A percentile compares a stretch with the other conserved stretches of the same genome.
Evolutionary conservation across 2,888 invertebrate genomes (phyloP).

Genomic region (Hemistola chrysoprasaria): DNA sequence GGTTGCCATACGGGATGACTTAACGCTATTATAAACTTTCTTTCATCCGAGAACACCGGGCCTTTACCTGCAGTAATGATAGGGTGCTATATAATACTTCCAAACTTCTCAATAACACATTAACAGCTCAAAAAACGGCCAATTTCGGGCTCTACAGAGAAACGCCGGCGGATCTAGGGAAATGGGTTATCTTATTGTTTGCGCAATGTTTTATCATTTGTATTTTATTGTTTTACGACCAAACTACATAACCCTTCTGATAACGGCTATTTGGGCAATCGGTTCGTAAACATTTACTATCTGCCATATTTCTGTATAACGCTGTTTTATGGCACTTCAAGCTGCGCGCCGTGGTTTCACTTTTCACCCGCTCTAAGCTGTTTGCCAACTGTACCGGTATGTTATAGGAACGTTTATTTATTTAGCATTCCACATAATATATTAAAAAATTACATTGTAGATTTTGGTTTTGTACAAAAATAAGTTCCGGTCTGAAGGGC

Average conservation of each 20-base stretch:
- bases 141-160: slow-evolving; percentile 46
- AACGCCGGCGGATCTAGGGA: slow-evolving; percentile 44
- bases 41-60: slow-evolving; percentile 47
- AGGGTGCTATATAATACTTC: slow-evolving; percentile 43
- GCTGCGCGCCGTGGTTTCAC: slow-evolving; percentile 1
- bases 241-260: slow-evolving; percentile 11
- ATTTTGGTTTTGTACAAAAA: too few species aligned
- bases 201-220: slow-evolving; percentile 41
- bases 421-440: too few species aligned
- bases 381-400: too few species aligned
- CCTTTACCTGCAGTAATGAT: slow-evolving; percentile 72
- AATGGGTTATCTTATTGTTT: slow-evolving; percentile 52
- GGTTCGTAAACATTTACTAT: slow-evolving; percentile 23
- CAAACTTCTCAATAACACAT: slow-evolving; percentile 63
- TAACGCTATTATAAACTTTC: slow-evolving; percentile 53
- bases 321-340: slow-evolving; percentile 28
- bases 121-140: slow-evolving; percentile 39
- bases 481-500: too few species aligned
- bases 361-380: too few species aligned
- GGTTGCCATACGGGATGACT: slow-evolving; percentile 33
- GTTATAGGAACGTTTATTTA: too few species aligned
- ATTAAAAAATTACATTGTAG: too few species aligned
- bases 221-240: slow-evolving; percentile 49
- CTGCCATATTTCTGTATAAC: slow-evolving; percentile 13
- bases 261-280: slow-evolving; percentile 25